phyloP scores from a whole-genome alignment of 2,113 vertebrate species.

The Tapirus terrestris region DNA sequence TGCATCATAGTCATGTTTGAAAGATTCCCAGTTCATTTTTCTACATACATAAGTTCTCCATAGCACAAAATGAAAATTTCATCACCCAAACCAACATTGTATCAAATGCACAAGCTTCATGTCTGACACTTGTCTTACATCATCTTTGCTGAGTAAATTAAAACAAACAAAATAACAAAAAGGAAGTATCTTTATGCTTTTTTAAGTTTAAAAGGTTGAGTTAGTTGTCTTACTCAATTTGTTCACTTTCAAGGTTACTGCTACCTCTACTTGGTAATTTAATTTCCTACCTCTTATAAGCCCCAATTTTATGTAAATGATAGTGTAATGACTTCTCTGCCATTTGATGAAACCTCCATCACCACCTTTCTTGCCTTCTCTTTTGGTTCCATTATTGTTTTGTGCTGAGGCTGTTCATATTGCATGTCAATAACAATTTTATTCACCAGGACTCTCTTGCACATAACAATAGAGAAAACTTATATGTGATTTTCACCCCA shows the following conservation, averaged over 20 bases:
- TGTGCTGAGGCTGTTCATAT: neutral
- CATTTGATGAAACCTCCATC: neutral
- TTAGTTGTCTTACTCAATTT: neutral
- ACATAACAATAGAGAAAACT: neutral
- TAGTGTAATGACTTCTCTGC: neutral
- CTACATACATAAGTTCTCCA: neutral
- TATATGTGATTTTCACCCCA: neutral
- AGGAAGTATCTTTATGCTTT: neutral
- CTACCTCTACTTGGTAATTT: neutral
- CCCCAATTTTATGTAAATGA: neutral
- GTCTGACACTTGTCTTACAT: neutral
- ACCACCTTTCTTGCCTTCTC: neutral
- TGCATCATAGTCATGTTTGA: neutral
- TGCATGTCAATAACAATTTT: neutral
- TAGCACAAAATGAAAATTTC: conserved; percentile 2
- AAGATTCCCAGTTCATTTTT: neutral
- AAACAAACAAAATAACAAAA: neutral
- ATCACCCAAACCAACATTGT: neutral
- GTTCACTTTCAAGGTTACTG: neutral
- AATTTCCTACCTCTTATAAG: neutral
- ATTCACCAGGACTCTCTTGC: neutral
- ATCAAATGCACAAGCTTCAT: neutral
- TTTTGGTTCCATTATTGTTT: neutral
- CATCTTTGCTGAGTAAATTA: neutral
- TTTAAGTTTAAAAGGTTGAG: neutral